phyloP scores from a whole-genome alignment of 2,888 invertebrate genomes.

The Laspeyria flexula region DNA sequence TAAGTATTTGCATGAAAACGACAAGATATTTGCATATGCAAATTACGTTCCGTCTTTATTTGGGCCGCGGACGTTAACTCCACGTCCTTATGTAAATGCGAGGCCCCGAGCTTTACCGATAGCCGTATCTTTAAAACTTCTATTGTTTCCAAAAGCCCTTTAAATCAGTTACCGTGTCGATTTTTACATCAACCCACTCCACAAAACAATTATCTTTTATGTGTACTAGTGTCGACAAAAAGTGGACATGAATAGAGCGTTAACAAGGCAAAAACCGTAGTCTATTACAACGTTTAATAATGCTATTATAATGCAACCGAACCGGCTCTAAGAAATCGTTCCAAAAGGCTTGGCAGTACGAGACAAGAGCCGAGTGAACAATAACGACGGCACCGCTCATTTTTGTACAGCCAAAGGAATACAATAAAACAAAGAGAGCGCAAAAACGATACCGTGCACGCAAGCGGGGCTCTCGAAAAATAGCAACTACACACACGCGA shows the following conservation, averaged over 20 bases:
- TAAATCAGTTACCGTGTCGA: conserved; percentile 52
- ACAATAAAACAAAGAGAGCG: conserved; percentile 78
- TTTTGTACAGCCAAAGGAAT: conserved; percentile 72
- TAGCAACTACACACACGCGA: conserved; percentile 57
- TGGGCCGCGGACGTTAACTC: conserved; percentile 76
- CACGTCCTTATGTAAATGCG: conserved; percentile 73
- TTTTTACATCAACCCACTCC: conserved; percentile 48
- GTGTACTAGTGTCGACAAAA: conserved; percentile 57
- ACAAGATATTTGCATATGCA: conserved; percentile 82
- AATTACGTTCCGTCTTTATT: conserved; percentile 82
- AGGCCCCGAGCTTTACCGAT: conserved; percentile 57
- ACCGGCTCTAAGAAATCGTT: conserved; percentile 57
- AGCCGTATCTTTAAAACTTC: conserved; percentile 56
- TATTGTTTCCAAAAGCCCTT: conserved; percentile 53
- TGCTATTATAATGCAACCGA: conserved; percentile 60
- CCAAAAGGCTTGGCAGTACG: conserved; percentile 47
- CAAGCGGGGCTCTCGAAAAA: conserved; percentile 75
- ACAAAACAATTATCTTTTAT: conserved; percentile 57
- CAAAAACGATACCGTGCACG: conserved; percentile 74
- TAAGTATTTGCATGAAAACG: conserved; percentile 81
- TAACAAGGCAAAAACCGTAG: conserved; percentile 66
- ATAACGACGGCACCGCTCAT: conserved; percentile 73
- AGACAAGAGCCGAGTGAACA: conserved; percentile 69
- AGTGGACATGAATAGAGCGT: conserved; percentile 58
- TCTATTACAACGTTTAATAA: conserved; percentile 63